These are phyloP conservation scores for Meiosimyza decipiens DNA, from an alignment of 2,888 invertebrate genomes.

Conservation along the genomic window DNA sequence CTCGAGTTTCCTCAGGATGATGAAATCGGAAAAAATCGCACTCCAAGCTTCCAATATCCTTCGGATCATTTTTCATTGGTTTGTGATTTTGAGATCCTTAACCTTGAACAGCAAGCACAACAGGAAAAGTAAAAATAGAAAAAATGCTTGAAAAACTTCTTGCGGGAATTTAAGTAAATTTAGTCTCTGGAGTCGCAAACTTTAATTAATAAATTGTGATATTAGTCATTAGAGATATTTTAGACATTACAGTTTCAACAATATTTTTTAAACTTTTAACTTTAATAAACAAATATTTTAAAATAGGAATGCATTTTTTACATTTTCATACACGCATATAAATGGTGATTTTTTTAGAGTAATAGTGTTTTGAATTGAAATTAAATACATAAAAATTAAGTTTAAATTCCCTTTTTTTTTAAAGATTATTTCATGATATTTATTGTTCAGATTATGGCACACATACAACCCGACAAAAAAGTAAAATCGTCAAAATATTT, in stretches of 20 bases:
- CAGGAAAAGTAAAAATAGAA: no score
- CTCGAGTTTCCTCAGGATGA: constrained; percentile 72
- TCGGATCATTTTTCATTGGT: constrained; percentile 83
- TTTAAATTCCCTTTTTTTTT: no score
- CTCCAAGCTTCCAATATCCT: constrained; percentile 77
- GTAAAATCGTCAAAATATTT: no score
- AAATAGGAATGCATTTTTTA: background rate
- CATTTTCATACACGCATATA: no score
- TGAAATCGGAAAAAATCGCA: constrained; percentile 74
- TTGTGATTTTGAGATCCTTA: constrained; percentile 71
- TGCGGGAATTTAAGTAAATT: background rate
- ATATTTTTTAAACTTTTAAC: constrained; percentile 31
- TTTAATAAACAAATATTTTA: constrained; percentile 10
- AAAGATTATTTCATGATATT: no score
- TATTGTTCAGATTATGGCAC: no score
- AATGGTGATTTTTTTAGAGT: no score
- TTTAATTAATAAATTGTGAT: constrained; percentile 57
- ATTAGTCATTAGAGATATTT: constrained; percentile 64
- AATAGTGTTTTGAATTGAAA: no score
- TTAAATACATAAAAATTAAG: no score
- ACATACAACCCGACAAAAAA: no score
- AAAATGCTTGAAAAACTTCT: no score
- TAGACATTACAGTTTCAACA: constrained; percentile 46
- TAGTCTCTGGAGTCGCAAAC: constrained; percentile 20
- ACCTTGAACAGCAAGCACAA: constrained; percentile 31